Conservation (phyloP, 2,888 invertebrate species). For the Trichopria drosophilae region DNA sequence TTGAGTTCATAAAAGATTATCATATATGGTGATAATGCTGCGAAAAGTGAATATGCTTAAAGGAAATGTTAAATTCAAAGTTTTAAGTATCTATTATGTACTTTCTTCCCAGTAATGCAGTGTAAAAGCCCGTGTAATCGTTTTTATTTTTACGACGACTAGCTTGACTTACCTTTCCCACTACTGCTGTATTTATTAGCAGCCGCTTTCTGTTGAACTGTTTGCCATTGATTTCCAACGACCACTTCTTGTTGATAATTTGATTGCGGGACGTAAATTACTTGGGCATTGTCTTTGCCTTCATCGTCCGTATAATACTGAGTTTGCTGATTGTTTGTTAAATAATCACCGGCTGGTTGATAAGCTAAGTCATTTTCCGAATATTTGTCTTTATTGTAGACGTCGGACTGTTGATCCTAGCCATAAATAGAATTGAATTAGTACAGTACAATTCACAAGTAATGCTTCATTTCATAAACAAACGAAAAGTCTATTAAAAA, state of each 20-base stretch:
- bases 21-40: too few species aligned
- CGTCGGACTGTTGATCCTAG: conserved; percentile 37
- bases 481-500: too few species aligned
- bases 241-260: conserved; percentile 46
- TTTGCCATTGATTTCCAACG: conserved; percentile 49
- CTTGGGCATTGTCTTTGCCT: conserved; percentile 11
- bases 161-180: conserved; percentile 37
- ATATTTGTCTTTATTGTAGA: conserved; percentile 42
- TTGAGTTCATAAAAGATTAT: too few species aligned
- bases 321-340: conserved; percentile 30
- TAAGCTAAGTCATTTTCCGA: conserved; percentile 38
- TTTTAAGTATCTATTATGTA: too few species aligned
- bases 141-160: not conserved
- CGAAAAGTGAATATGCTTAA: too few species aligned
- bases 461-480: too few species aligned
- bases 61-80: too few species aligned
- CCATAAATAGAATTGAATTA: conserved; percentile 3
- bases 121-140: too few species aligned
- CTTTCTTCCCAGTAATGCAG: too few species aligned
- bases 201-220: conserved; percentile 45
- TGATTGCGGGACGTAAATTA: conserved; percentile 13
- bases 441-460: too few species aligned
- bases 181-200: conserved; percentile 43
- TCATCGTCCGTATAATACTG: conserved; percentile 37
- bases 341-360: conserved; percentile 33